Evolutionary conservation across 2,797 vertebrate species (phyloP).

Genomic region (Diglossa cyanea): DNA sequence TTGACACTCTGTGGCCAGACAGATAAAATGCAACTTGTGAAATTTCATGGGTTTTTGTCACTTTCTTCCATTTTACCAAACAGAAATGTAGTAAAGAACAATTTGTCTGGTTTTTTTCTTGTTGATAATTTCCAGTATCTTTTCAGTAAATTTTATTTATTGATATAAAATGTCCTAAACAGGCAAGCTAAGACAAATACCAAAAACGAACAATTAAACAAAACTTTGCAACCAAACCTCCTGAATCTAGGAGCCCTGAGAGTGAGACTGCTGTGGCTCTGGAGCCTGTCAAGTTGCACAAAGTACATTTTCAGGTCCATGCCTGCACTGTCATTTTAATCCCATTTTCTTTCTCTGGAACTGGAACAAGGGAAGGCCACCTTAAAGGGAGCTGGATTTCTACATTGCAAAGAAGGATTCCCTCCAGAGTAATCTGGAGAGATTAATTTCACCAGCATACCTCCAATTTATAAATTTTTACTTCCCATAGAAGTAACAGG

Average conservation of each 20-base stretch:
- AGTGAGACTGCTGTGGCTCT: not conserved
- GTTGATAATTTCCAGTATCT: not conserved
- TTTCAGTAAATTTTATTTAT: not conserved
- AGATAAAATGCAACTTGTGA: not conserved
- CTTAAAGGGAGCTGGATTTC: not conserved
- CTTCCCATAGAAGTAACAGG: not conserved
- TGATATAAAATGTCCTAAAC: not conserved
- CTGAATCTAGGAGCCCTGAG: not conserved
- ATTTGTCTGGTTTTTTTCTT: not conserved
- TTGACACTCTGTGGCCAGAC: constrained; percentile 54
- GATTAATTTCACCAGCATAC: not conserved
- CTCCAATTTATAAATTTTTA: not conserved
- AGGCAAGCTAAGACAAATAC: not conserved
- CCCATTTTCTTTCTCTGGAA: not conserved
- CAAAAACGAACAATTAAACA: not conserved
- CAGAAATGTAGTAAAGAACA: not conserved
- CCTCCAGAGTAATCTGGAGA: not conserved
- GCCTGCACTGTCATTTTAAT: not conserved
- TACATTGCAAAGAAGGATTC: not conserved
- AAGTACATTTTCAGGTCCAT: not conserved
- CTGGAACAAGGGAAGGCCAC: not conserved
- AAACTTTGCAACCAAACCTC: not conserved
- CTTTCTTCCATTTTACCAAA: not conserved
- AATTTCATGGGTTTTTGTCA: not conserved
- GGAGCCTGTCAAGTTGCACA: not conserved